Percentiles rank a stretch among this genome's conserved stretches.
These are phyloP conservation scores for Barypeithes pellucidus DNA, from an alignment of 2,888 invertebrate species.

Conservation along the genomic window DNA sequence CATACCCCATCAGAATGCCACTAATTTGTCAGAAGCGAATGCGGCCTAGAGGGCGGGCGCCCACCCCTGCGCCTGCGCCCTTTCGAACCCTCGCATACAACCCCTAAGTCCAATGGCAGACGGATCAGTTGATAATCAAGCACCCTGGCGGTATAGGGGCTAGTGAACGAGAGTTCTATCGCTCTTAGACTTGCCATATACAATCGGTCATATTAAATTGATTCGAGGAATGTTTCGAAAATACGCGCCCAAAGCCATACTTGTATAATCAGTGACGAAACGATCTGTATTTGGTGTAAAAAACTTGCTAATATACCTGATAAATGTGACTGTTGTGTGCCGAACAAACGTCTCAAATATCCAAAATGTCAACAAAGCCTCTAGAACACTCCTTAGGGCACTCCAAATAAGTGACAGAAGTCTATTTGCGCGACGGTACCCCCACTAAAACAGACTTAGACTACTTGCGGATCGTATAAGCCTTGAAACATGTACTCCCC, in stretches of 20 bases:
- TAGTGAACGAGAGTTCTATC: constrained; percentile 17
- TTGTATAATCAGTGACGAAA: background rate
- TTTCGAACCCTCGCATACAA: constrained; percentile 60
- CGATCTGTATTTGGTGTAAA: background rate
- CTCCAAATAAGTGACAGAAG: background rate
- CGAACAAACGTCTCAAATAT: background rate
- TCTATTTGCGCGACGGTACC: background rate
- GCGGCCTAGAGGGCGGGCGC: constrained; percentile 68
- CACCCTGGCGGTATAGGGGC: constrained; percentile 44
- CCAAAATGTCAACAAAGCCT: background rate
- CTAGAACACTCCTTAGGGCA: background rate
- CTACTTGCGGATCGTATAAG: background rate
- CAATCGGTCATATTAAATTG: constrained; percentile 15
- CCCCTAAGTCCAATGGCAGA: constrained; percentile 69
- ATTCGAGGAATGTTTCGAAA: background rate
- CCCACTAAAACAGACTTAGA: background rate
- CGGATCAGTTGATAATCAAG: constrained; percentile 52
- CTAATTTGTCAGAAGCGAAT: constrained; percentile 71
- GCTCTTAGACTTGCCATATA: background rate
- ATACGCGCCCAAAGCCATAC: background rate
- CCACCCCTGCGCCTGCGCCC: constrained; percentile 63
- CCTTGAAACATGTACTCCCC: constrained; percentile 85
- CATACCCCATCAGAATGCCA: constrained; percentile 71
- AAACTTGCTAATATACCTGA: background rate
- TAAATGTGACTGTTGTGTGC: constrained; percentile 24